Evolutionary conservation across 2,113 vertebrate genomes (phyloP).

Genomic region (Epinephelus lanceolatus): DNA sequence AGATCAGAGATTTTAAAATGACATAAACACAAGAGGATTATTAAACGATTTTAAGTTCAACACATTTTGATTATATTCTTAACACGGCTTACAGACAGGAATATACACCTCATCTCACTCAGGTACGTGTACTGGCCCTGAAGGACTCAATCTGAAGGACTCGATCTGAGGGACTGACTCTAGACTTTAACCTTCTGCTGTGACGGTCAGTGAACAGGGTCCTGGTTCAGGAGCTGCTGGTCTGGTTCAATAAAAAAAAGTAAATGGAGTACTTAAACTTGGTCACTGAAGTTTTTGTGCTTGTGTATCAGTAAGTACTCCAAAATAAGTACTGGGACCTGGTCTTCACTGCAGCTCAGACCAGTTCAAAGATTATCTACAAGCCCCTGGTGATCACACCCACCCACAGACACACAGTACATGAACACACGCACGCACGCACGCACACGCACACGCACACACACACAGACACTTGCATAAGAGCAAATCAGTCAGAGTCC

Average conservation of each 20-base stretch:
- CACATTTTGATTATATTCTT: too few relatives aligned
- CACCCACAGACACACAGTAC: slow-evolving; percentile 51
- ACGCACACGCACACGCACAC: slow-evolving; percentile 45
- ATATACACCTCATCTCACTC: too few relatives aligned
- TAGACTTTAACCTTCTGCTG: too few relatives aligned
- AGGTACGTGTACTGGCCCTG: too few relatives aligned
- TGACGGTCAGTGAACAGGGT: not conserved
- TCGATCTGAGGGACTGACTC: too few relatives aligned
- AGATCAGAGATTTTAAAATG: too few relatives aligned
- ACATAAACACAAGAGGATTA: too few relatives aligned
- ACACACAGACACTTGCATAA: slow-evolving; percentile 76
- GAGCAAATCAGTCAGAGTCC: slow-evolving; percentile 76
- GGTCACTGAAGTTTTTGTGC: slow-evolving; percentile 65
- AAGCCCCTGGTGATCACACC: slow-evolving; percentile 26
- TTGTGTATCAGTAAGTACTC: slow-evolving; percentile 56
- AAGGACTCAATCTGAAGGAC: too few relatives aligned
- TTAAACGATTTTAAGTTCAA: too few relatives aligned
- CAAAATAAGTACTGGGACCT: slow-evolving; percentile 37
- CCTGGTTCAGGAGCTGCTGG: slow-evolving; percentile 49
- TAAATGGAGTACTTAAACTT: slow-evolving; percentile 47
- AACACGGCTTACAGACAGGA: too few relatives aligned
- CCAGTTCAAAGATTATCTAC: slow-evolving; percentile 65
- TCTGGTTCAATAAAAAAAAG: slow-evolving; percentile 52
- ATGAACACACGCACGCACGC: slow-evolving; percentile 30
- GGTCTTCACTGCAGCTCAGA: slow-evolving; percentile 24